A percentile compares a stretch with the other conserved stretches of the same genome.
phyloP scores from a whole-genome alignment of 2,888 invertebrate genomes.

The Eupithecia dodoneata region DNA sequence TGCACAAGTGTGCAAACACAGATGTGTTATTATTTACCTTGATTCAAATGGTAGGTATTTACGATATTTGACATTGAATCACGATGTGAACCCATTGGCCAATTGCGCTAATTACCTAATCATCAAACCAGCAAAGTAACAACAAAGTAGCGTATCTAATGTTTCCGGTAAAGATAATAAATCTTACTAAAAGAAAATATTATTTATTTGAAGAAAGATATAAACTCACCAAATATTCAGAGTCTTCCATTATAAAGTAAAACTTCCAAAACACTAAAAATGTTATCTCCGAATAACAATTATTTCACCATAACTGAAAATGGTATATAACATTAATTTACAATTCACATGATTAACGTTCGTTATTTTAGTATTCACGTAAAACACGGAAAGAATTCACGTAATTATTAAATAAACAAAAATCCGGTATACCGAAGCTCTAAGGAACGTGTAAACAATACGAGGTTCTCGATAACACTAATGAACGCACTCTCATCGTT shows the following conservation, averaged over 20 bases:
- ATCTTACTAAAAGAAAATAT: too few species aligned
- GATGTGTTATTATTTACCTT: neutral
- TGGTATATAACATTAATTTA: neutral
- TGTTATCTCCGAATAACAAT: neutral
- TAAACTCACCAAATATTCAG: constrained; percentile 15
- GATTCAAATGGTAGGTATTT: neutral
- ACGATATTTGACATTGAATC: neutral
- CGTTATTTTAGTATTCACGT: neutral
- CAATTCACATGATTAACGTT: neutral
- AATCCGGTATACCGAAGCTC: neutral
- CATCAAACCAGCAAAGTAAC: neutral
- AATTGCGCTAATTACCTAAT: neutral
- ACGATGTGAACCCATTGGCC: neutral
- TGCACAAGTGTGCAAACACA: too few species aligned
- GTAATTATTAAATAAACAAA: neutral
- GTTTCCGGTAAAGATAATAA: neutral
- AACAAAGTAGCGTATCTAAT: neutral
- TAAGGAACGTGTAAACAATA: constrained; percentile 20
- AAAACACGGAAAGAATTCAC: neutral
- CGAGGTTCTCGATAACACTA: constrained; percentile 27
- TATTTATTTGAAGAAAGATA: neutral
- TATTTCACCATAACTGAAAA: neutral
- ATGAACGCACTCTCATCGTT: constrained; percentile 16
- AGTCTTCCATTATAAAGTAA: constrained; percentile 16
- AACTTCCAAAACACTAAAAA: constrained; percentile 1